These are phyloP conservation scores for Melikaiella ostensackeni DNA, from an alignment of 2,888 invertebrate species.

Conservation along the genomic window DNA sequence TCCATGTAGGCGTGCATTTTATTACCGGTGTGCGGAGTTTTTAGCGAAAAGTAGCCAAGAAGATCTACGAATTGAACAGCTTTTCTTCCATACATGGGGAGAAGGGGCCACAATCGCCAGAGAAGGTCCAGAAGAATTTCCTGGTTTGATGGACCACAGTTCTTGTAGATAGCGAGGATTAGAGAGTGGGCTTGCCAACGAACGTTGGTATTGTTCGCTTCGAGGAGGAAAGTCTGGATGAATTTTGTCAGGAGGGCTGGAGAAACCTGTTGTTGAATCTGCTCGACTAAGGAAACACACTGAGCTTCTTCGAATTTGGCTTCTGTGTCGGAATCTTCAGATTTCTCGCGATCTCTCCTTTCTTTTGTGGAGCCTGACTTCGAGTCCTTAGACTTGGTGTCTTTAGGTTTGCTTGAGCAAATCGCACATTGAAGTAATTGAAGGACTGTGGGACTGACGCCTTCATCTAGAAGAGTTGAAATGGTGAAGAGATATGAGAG, in stretches of 20 bases:
- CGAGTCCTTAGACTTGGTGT: constrained; percentile 67
- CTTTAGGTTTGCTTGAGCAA: constrained; percentile 79
- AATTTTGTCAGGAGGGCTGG: constrained; percentile 81
- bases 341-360: constrained; percentile 83
- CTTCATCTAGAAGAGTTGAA: constrained; percentile 90
- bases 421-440: constrained; percentile 94
- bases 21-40: constrained; percentile 85
- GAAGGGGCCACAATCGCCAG: constrained; percentile 94
- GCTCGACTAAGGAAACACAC: constrained; percentile 84
- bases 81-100: constrained; percentile 94
- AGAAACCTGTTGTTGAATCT: constrained; percentile 83
- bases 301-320: constrained; percentile 84
- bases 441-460: constrained; percentile 93
- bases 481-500: constrained; percentile 91
- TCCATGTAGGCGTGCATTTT: constrained; percentile 88
- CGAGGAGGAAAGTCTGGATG: constrained; percentile 92
- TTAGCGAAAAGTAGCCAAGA: constrained; percentile 95
- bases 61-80: constrained; percentile 98
- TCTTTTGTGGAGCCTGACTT: constrained; percentile 72
- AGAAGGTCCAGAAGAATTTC: constrained; percentile 88
- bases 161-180: constrained; percentile 90
- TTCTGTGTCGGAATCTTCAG: constrained; percentile 83
- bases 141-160: constrained; percentile 88
- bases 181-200: constrained; percentile 97
- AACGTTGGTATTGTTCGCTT: constrained; percentile 94